Evolutionary conservation across 2,113 vertebrate species (phyloP), one percentile per base, ranked within the genome.

Genomic region (Caretta caretta): DNA sequence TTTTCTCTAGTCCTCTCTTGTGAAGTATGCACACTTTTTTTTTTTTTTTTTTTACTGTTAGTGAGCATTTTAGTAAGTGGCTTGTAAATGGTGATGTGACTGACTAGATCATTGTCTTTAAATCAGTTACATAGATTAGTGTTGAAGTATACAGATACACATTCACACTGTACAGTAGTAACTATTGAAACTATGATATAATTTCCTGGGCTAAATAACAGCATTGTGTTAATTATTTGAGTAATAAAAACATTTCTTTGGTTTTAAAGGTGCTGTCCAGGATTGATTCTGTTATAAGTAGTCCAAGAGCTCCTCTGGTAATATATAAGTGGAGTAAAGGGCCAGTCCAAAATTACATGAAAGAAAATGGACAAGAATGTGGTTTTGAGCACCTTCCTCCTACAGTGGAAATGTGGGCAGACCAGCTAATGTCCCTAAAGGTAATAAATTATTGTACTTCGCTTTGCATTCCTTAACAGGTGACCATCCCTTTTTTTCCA

Each of bases 331-430:
- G 95, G 87, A 98, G 97, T 83, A 98, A 97, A 95, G 97, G 96
- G 72, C 80, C 94, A 69, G 17, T 78, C 69, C 96, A 96, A 76
- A 94, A 89, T 48, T n/a, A 10, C 3, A 38, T 46, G 42, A 93
- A 97, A 49, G 92, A 92, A 48, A 54, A 89, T 4, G 13, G 38
- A 19, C 96, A 97, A 53, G 96, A 88, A 27, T 92, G 96, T 80
- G 98, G 98, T 79, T 99, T 98, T 97, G 98, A 99, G 85, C 97
- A 98, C 86, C 97, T 99, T 53, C 94, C 98, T 8, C 98, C 98
- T 2, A 98, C 98, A 3, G 86, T 99, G 97, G 98, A 99, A 90
- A 96, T 98, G 96, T 99, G 99, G 99, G 98, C 99, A 76, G 98
- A 98, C 78, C 99, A 99, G 87, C 98, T 99, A 9, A 80, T 91